Percentiles rank a stretch among this genome's conserved stretches.
phyloP scores from a whole-genome alignment of 1,140 invertebrate species.

The Triops longicaudatus region DNA sequence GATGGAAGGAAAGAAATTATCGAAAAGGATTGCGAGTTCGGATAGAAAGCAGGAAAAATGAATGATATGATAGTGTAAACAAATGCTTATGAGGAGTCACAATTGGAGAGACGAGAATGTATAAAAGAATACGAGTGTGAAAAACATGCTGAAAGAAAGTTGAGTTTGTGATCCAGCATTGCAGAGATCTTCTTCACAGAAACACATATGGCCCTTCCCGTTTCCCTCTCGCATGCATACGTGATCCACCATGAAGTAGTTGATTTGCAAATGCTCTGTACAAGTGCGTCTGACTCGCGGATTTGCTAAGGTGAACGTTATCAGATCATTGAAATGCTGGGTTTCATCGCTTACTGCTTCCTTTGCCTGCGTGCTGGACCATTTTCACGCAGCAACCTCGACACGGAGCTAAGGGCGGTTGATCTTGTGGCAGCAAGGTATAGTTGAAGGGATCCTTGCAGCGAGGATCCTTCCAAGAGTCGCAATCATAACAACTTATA shows the following conservation, averaged over 20 bases:
- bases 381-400: constrained; percentile 92
- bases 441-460: constrained; percentile 91
- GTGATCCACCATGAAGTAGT: constrained; percentile 95
- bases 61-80: constrained; percentile 1
- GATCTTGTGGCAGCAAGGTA: constrained; percentile 69
- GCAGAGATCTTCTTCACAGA: constrained; percentile 94
- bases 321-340: neutral
- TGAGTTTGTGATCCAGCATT: constrained; percentile 46
- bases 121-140: neutral
- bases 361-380: constrained; percentile 77
- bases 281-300: constrained; percentile 77
- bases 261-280: constrained; percentile 85
- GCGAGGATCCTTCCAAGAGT: constrained; percentile 74
- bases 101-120: neutral
- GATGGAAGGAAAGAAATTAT: neutral
- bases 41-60: neutral
- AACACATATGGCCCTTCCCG: constrained; percentile 93
- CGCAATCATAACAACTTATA: constrained; percentile 87
- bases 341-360: constrained; percentile 45
- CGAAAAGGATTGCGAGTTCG: neutral
- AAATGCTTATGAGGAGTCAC: neutral
- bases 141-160: neutral
- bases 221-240: constrained; percentile 97
- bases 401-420: constrained; percentile 73
- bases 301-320: neutral